Conservation (phyloP, 2,888 invertebrate species). For the Hypomecis punctinalis region DNA sequence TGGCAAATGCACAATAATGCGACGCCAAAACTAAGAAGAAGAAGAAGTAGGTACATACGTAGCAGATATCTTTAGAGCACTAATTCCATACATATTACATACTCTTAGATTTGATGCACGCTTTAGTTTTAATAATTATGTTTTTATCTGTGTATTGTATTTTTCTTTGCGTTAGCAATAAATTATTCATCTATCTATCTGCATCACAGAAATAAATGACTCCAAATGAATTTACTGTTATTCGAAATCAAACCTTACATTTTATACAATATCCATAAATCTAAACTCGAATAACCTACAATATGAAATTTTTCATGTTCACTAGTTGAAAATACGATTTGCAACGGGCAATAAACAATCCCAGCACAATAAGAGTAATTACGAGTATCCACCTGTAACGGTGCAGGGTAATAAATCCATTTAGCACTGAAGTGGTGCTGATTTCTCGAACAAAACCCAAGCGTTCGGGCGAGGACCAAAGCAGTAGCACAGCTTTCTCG, state of each 20-base stretch:
- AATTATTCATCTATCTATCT: too few species aligned
- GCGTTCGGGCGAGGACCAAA: conserved; percentile 43
- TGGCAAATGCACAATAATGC: too few species aligned
- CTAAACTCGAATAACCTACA: conserved; percentile 18
- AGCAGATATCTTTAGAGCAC: too few species aligned
- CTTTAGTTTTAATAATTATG: too few species aligned
- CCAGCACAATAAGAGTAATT: conserved; percentile 74
- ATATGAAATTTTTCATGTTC: conserved; percentile 39
- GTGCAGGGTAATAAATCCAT: conserved; percentile 76
- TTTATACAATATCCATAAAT: conserved; percentile 16
- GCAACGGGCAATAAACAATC: conserved; percentile 72
- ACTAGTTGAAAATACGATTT: conserved; percentile 55
- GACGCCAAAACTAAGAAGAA: too few species aligned
- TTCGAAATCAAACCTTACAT: not conserved
- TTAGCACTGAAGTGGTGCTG: conserved; percentile 75
- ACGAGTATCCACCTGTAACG: conserved; percentile 72
- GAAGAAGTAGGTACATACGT: too few species aligned
- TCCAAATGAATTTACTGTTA: not conserved
- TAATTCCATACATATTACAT: too few species aligned
- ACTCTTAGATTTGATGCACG: too few species aligned
- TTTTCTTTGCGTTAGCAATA: too few species aligned
- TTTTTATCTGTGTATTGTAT: too few species aligned
- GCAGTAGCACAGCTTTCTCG: conserved; percentile 38
- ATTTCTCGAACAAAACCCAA: conserved; percentile 74
- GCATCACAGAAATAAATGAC: not conserved